Evolutionary conservation across 2,888 invertebrate species (phyloP).

Genomic region (Chrysotoxum bicinctum): DNA sequence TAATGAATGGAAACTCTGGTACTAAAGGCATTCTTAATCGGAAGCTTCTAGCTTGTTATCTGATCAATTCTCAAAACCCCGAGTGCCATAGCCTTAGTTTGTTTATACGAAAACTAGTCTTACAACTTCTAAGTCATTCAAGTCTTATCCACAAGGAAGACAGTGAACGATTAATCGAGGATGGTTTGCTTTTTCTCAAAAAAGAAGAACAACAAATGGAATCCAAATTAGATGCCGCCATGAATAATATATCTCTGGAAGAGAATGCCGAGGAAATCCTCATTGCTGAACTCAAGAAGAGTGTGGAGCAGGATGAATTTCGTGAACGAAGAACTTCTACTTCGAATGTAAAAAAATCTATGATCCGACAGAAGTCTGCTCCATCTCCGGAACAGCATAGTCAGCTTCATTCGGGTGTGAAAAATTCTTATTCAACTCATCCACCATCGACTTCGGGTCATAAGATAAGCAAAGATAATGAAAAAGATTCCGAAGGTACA

Average conservation of each 20-base stretch:
- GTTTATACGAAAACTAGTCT: conserved; percentile 92
- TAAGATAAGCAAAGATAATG: conserved; percentile 65
- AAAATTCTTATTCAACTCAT: conserved; percentile 79
- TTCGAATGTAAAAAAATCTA: conserved; percentile 73
- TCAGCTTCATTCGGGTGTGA: conserved; percentile 38
- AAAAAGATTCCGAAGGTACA: conserved; percentile 70
- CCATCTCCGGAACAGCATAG: conserved; percentile 75
- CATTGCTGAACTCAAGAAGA: conserved; percentile 79
- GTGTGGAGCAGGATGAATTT: conserved; percentile 77
- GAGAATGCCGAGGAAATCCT: conserved; percentile 80
- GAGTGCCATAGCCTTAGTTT: conserved; percentile 92
- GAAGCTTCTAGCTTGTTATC: conserved; percentile 92
- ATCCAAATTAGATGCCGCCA: conserved; percentile 78
- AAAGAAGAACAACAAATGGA: conserved; percentile 79
- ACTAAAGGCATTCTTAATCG: conserved; percentile 84
- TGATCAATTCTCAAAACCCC: conserved; percentile 92
- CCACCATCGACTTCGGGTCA: conserved; percentile 77
- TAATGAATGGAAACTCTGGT: conserved; percentile 81
- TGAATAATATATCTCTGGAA: conserved; percentile 78
- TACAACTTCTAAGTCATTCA: conserved; percentile 91
- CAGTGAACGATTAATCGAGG: conserved; percentile 78
- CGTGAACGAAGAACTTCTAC: conserved; percentile 77
- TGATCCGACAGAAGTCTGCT: conserved; percentile 80
- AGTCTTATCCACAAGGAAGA: conserved; percentile 78
- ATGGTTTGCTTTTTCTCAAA: conserved; percentile 79